Conservation (phyloP, 37 sponge, comb jelly and placozoan genomes). For the Beroe ovata region DNA sequence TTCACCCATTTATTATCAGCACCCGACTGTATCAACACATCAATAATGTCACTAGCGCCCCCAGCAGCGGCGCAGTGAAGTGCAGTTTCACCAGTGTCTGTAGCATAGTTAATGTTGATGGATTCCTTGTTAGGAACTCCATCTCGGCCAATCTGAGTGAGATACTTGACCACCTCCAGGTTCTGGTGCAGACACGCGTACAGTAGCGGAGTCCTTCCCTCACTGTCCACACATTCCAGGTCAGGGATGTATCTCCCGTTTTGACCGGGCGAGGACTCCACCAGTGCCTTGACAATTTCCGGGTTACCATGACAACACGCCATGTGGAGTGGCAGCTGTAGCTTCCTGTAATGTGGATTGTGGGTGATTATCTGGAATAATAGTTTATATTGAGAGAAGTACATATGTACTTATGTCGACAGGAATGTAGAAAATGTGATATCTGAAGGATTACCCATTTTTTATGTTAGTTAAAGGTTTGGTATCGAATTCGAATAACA, state of each 20-base stretch:
- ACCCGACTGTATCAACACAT: background rate
- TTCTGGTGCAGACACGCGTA: background rate
- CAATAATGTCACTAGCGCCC: background rate
- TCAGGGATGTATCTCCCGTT: background rate
- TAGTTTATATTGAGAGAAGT: too few relatives aligned
- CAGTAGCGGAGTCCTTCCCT: background rate
- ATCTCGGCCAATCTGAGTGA: background rate
- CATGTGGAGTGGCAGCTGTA: background rate
- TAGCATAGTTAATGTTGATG: background rate
- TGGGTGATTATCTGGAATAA: too few relatives aligned
- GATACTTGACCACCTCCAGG: background rate
- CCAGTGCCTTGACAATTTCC: background rate
- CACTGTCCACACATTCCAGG: background rate
- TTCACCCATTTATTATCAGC: background rate
- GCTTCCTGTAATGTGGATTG: background rate
- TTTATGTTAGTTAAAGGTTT: background rate
- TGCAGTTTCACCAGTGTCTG: slow-evolving; percentile 34
- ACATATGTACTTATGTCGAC: too few relatives aligned
- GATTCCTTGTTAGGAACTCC: background rate
- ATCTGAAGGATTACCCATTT: background rate
- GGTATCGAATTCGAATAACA: background rate
- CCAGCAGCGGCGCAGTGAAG: slow-evolving; percentile 57
- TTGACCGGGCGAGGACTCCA: background rate
- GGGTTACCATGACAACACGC: background rate
- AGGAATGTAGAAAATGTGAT: too few relatives aligned